Conservation (phyloP, 2,797 vertebrate species). For the Smutsia temminckii region DNA sequence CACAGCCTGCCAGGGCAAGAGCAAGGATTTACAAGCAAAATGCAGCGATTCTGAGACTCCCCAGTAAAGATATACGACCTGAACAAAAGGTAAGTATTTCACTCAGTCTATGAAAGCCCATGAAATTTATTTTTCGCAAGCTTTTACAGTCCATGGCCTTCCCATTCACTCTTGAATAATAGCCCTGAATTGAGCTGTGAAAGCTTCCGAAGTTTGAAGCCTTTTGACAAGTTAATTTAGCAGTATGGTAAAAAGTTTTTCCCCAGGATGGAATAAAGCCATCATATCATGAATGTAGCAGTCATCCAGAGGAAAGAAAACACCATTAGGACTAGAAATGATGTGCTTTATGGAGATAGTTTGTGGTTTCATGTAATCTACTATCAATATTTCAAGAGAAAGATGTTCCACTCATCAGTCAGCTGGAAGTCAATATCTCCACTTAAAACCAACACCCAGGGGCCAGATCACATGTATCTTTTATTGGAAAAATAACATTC, state of each 20-base stretch:
- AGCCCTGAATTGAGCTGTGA: constrained; percentile 85
- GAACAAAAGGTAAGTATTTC: constrained; percentile 82
- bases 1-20: constrained; percentile 40
- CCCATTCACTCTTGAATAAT: constrained; percentile 87
- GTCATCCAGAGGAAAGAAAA: constrained; percentile 83
- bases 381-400: constrained; percentile 87
- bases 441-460: constrained; percentile 78
- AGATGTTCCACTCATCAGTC: constrained; percentile 81
- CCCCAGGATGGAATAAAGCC: constrained; percentile 85
- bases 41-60: constrained; percentile 71
- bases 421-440: constrained; percentile 82
- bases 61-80: constrained; percentile 79
- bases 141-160: constrained; percentile 84
- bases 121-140: constrained; percentile 78
- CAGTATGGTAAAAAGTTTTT: constrained; percentile 86
- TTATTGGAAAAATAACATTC: constrained; percentile 74
- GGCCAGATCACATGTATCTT: constrained; percentile 63
- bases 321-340: constrained; percentile 84
- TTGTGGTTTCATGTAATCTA: constrained; percentile 84
- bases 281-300: constrained; percentile 83
- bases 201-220: constrained; percentile 88
- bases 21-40: constrained; percentile 67
- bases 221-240: constrained; percentile 89
- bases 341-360: constrained; percentile 83
- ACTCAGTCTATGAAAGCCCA: constrained; percentile 77